Conservation (phyloP, 2,797 vertebrate species). For the Rhinophrynus dorsalis region DNA sequence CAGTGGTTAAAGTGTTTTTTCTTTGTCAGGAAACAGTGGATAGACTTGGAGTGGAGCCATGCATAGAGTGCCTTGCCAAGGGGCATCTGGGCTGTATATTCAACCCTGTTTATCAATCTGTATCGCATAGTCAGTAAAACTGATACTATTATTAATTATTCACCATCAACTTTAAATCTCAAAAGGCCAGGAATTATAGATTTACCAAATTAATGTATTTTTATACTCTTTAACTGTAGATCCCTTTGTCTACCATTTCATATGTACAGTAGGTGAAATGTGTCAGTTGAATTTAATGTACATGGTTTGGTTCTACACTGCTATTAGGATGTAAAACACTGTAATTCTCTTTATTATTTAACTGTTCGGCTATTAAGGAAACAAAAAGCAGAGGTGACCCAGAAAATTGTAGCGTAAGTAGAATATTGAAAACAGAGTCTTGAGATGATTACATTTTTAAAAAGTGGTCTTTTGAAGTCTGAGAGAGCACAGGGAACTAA, state of each 20-base stretch:
- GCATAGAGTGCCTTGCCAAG: too few species aligned
- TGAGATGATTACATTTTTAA: constrained; percentile 59
- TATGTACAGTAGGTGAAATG: background rate
- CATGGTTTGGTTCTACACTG: background rate
- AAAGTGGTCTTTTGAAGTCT: constrained; percentile 46
- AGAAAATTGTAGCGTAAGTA: constrained; percentile 54
- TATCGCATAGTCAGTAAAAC: background rate
- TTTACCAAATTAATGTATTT: too few species aligned
- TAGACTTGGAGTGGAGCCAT: too few species aligned
- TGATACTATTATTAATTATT: background rate
- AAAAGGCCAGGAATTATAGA: too few species aligned
- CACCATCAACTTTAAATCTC: background rate
- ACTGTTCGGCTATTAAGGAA: constrained; percentile 50
- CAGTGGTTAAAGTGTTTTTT: too few species aligned
- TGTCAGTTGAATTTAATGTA: constrained; percentile 8
- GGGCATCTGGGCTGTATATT: too few species aligned
- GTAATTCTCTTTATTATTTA: constrained; percentile 27
- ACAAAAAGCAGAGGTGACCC: constrained; percentile 42
- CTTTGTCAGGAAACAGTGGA: too few species aligned
- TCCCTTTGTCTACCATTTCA: too few species aligned
- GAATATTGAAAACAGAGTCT: constrained; percentile 53
- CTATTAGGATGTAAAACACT: background rate
- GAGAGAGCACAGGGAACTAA: constrained; percentile 49
- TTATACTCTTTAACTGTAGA: too few species aligned
- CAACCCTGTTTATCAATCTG: too few species aligned